Evolutionary conservation across 2,113 vertebrate species (phyloP).

Genomic region (Cichladusa arquata): DNA sequence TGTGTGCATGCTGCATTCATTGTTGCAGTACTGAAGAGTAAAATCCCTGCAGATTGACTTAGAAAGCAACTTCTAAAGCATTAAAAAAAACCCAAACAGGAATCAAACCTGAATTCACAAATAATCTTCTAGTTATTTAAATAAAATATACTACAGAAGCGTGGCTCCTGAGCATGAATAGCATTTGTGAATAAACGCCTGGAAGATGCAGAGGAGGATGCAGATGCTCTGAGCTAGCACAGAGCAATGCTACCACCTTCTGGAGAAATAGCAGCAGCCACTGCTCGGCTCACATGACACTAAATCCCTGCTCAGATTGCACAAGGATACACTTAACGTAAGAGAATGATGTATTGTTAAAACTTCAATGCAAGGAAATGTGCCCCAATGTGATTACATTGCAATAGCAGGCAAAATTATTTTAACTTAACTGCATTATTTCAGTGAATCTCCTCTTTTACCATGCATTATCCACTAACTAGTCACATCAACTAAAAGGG

Average conservation of each 20-base stretch:
- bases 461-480: neutral
- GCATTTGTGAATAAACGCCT: neutral
- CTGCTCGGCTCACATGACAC: fast-evolving
- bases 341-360: fast-evolving
- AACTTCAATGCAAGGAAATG: fast-evolving
- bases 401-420: neutral
- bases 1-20: neutral
- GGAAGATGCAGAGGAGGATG: neutral
- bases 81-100: neutral
- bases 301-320: fast-evolving
- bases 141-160: neutral
- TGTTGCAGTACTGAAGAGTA: neutral
- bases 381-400: fast-evolving
- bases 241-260: conserved; percentile 77
- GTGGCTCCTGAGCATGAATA: neutral
- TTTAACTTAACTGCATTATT: neutral
- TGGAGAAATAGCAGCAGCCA: neutral
- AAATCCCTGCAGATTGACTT: neutral
- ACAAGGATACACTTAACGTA: fast-evolving
- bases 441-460: neutral
- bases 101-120: neutral
- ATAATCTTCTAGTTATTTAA: neutral
- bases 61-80: neutral
- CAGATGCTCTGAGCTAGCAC: neutral
- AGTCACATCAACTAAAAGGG: neutral